phyloP scores from a whole-genome alignment of 2,797 vertebrate species.

The Helicolenus hilgendorfi region DNA sequence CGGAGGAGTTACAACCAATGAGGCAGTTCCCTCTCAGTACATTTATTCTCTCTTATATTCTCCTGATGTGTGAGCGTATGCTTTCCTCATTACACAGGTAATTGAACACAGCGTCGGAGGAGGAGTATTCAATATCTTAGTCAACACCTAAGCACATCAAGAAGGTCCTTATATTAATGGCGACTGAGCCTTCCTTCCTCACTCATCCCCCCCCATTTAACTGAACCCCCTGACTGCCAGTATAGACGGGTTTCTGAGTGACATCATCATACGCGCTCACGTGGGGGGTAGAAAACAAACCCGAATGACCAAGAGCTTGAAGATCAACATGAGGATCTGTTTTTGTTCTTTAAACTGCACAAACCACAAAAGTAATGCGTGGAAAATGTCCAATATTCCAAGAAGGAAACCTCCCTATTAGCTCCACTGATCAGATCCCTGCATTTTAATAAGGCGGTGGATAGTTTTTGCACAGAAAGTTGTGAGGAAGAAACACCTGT shows the following conservation, averaged over 20 bases:
- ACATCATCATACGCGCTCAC: background rate
- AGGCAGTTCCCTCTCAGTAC: constrained; percentile 35
- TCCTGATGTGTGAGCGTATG: constrained; percentile 21
- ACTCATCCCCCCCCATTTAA: constrained; percentile 1
- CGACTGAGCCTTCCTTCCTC: constrained; percentile 18
- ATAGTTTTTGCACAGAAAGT: background rate
- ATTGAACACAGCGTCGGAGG: constrained; percentile 53
- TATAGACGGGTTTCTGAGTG: background rate
- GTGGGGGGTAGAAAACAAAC: background rate
- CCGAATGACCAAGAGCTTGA: constrained; percentile 1
- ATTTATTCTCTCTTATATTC: constrained; percentile 46
- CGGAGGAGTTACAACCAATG: constrained; percentile 34
- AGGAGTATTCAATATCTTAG: constrained; percentile 51
- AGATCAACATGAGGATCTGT: background rate
- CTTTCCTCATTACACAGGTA: constrained; percentile 67
- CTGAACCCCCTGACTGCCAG: background rate
- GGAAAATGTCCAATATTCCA: background rate
- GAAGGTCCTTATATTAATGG: constrained; percentile 14
- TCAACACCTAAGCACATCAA: constrained; percentile 47
- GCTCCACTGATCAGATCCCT: background rate
- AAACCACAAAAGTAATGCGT: background rate
- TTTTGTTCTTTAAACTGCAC: background rate
- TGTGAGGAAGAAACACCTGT: background rate
- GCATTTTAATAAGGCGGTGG: background rate
- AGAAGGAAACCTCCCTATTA: no score